Evolutionary conservation across 2,113 vertebrate genomes (phyloP).

Genomic region (Hystrix cristata): DNA sequence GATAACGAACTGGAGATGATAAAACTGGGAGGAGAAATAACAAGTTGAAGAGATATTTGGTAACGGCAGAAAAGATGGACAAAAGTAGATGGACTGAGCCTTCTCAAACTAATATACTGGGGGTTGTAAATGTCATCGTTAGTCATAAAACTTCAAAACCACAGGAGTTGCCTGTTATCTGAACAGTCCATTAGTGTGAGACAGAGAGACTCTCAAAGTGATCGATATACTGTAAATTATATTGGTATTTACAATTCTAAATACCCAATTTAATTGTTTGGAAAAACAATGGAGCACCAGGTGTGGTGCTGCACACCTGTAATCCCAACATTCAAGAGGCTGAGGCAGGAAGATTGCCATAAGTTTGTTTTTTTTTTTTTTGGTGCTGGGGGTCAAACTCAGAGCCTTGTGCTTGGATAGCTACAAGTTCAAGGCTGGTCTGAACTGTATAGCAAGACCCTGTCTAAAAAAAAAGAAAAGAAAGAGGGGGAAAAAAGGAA

Average conservation of each 20-base stretch:
- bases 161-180: not conserved
- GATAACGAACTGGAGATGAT: not conserved
- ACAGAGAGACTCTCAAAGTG: not conserved
- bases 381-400: too few species aligned
- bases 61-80: not conserved
- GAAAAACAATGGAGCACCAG: not conserved
- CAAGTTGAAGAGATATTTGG: not conserved
- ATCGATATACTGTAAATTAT: not conserved
- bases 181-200: not conserved
- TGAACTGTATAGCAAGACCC: not conserved
- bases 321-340: not conserved
- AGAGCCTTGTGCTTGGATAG: not conserved
- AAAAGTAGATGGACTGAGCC: not conserved
- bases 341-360: not conserved
- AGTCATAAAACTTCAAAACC: constrained; percentile 7
- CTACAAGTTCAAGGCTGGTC: not conserved
- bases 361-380: not conserved
- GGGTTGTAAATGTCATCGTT: not conserved
- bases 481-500: too few species aligned
- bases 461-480: not conserved
- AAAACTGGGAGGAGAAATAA: not conserved
- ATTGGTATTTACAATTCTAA: not conserved
- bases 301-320: not conserved
- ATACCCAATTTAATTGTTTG: not conserved
- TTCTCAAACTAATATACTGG: not conserved